Percentiles rank a stretch among this genome's conserved stretches.
Evolutionary conservation across 2,113 vertebrate genomes (phyloP).

Genomic region (Myxocyprinus asiaticus): DNA sequence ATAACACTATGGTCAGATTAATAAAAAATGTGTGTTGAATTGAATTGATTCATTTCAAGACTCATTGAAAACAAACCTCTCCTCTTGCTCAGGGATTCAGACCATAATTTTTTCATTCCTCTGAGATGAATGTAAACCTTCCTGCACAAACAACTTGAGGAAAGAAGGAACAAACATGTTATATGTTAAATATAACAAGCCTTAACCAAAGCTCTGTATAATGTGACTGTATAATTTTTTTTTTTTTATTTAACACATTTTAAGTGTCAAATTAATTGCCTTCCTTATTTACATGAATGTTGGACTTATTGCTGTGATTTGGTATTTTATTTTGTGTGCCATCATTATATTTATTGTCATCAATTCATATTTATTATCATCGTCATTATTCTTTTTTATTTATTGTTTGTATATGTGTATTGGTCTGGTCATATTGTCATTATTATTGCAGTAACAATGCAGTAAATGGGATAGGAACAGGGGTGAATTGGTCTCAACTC

Average conservation of each 20-base stretch:
- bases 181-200: neutral
- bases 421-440: neutral
- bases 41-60: neutral
- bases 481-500: neutral
- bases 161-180: neutral
- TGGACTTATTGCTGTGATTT: too few species aligned
- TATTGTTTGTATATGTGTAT: neutral
- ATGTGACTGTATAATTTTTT: neutral
- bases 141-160: conserved; percentile 22
- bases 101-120: conserved; percentile 36
- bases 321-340: neutral
- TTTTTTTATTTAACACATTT: neutral
- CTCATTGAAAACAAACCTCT: conserved; percentile 31
- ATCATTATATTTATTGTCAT: conserved; percentile 13
- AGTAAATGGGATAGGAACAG: neutral
- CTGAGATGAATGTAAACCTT: conserved; percentile 23
- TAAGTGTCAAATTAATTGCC: neutral
- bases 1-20: neutral
- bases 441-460: neutral
- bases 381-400: neutral
- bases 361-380: conserved; percentile 6
- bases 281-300: neutral
- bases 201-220: conserved; percentile 9
- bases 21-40: neutral
- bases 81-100: conserved; percentile 35